phyloP scores from a whole-genome alignment of 2,888 invertebrate species.

The Schrankia costaestrigalis region DNA sequence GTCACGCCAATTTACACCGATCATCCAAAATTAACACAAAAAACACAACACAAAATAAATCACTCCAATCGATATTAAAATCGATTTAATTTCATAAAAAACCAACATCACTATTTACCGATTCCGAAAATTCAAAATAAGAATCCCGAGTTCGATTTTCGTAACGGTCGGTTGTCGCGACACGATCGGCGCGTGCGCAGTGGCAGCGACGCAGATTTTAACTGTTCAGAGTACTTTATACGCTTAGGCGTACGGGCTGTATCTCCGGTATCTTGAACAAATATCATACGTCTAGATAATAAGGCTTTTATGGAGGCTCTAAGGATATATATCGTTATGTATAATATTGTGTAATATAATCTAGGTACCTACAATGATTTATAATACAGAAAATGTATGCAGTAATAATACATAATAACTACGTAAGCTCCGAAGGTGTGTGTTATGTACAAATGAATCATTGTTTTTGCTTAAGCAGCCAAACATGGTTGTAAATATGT shows the following conservation, averaged over 20 bases:
- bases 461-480: too few species aligned
- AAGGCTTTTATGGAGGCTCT: conserved; percentile 20
- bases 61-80: conserved; percentile 3
- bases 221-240: conserved; percentile 52
- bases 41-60: conserved; percentile 8
- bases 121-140: conserved; percentile 20
- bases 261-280: conserved; percentile 43
- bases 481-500: too few species aligned
- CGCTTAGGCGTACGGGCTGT: conserved; percentile 30
- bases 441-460: too few species aligned
- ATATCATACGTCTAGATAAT: conserved; percentile 34
- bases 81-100: neutral
- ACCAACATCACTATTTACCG: conserved; percentile 11
- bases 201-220: conserved; percentile 64
- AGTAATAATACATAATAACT: too few species aligned
- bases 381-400: neutral
- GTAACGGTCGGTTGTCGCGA: conserved; percentile 24
- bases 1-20: conserved; percentile 29
- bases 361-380: conserved; percentile 4
- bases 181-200: conserved; percentile 69
- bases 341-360: conserved; percentile 14
- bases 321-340: conserved; percentile 7
- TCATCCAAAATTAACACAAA: conserved; percentile 21
- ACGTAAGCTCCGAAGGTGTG: too few species aligned
- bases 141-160: conserved; percentile 37